Evolutionary conservation across 1,140 invertebrate species (phyloP).

Genomic region (Zophobas morio): DNA sequence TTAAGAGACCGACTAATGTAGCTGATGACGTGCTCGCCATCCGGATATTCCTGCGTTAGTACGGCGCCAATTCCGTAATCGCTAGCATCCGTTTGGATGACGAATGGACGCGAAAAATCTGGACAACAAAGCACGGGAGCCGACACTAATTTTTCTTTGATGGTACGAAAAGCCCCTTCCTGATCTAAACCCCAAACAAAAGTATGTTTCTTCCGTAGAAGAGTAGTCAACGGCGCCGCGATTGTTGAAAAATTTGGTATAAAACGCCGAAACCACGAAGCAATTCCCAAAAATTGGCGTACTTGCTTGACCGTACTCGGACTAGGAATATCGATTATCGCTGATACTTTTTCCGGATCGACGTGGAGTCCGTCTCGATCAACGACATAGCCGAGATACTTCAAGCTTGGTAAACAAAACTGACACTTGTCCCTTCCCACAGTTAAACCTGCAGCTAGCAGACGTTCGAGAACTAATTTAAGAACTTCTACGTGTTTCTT

Average conservation of each 20-base stretch:
- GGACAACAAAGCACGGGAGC: conserved; percentile 55
- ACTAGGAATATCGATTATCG: too few species aligned
- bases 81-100: conserved; percentile 44
- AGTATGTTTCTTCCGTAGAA: too few species aligned
- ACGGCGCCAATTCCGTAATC: conserved; percentile 56
- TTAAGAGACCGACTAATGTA: conserved; percentile 53
- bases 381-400: too few species aligned
- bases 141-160: conserved; percentile 50
- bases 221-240: too few species aligned
- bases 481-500: conserved; percentile 56
- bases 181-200: conserved; percentile 27
- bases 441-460: conserved; percentile 51
- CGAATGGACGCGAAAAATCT: conserved; percentile 50
- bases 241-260: conserved; percentile 38
- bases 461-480: conserved; percentile 53
- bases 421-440: conserved; percentile 39
- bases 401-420: background rate
- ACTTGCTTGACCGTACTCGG: too few species aligned
- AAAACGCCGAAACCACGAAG: too few species aligned
- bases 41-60: conserved; percentile 53
- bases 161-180: conserved; percentile 38
- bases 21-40: conserved; percentile 32
- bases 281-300: too few species aligned
- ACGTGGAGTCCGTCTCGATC: too few species aligned
- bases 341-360: too few species aligned